These are phyloP conservation scores for Darevskia mixta DNA, from an alignment of 2,797 vertebrate species.

Conservation along the genomic window DNA sequence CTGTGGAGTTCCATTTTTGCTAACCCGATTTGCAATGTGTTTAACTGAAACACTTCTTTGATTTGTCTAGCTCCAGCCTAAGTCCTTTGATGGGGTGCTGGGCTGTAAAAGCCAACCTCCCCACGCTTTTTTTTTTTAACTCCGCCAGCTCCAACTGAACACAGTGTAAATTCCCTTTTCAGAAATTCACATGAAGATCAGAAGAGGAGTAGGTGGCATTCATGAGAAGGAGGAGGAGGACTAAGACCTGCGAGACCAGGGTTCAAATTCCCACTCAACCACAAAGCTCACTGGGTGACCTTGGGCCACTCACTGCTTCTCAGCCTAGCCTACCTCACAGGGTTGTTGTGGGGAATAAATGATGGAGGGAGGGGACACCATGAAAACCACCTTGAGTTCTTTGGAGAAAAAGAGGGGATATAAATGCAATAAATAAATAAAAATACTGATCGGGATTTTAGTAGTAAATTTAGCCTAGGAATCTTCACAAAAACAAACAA, in stretches of 20 bases:
- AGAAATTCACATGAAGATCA: no score
- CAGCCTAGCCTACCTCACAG: neutral
- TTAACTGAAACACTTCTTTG: no score
- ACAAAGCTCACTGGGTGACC: neutral
- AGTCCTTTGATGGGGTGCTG: no score
- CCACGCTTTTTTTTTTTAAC: no score
- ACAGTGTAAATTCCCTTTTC: no score
- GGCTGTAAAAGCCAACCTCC: no score
- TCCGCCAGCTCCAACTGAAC: no score
- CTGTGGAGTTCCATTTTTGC: no score
- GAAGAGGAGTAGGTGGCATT: no score
- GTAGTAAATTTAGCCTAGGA: neutral
- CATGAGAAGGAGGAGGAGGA: no score
- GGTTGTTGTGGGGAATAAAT: neutral
- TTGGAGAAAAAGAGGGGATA: neutral
- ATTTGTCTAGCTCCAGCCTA: no score
- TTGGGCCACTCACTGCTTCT: neutral
- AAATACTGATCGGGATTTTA: conserved; percentile 22
- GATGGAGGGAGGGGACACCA: neutral
- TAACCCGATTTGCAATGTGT: no score
- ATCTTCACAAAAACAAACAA: neutral
- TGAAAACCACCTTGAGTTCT: neutral
- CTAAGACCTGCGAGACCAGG: neutral
- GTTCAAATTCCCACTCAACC: neutral
- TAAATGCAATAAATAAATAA: neutral